Percentiles rank a stretch among this genome's conserved stretches.
Evolutionary conservation across 2,888 invertebrate genomes (phyloP).

Genomic region (Nineta flava): DNA sequence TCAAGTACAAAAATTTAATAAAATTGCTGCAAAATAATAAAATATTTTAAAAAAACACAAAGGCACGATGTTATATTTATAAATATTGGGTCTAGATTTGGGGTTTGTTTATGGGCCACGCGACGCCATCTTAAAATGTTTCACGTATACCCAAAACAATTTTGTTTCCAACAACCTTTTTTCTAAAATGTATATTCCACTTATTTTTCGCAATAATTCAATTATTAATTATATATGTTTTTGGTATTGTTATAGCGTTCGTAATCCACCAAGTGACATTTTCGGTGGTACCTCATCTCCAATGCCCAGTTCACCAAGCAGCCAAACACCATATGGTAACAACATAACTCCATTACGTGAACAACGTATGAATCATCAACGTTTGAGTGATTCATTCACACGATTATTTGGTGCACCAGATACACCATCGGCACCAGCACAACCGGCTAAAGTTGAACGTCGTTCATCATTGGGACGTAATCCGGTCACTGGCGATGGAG

Average conservation of each 20-base stretch:
- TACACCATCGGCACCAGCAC: conserved; percentile 20
- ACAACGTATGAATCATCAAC: neutral
- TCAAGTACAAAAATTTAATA: too few relatives aligned
- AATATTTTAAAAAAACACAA: too few relatives aligned
- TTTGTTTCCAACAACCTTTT: too few relatives aligned
- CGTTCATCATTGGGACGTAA: conserved; percentile 19
- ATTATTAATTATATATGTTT: neutral
- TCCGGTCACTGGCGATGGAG: conserved; percentile 28
- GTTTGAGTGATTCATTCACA: conserved; percentile 25
- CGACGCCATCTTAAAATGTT: too few relatives aligned
- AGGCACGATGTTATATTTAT: too few relatives aligned
- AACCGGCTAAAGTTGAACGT: neutral
- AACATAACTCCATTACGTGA: conserved; percentile 3
- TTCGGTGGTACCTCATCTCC: conserved; percentile 23
- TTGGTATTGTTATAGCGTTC: conserved; percentile 23
- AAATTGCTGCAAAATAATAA: too few relatives aligned
- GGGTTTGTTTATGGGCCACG: too few relatives aligned
- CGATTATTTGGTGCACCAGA: conserved; percentile 24
- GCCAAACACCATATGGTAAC: conserved; percentile 9
- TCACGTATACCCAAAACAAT: too few relatives aligned
- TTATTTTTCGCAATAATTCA: too few relatives aligned
- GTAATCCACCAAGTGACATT: conserved; percentile 27
- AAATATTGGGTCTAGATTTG: too few relatives aligned
- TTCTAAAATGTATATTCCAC: too few relatives aligned
- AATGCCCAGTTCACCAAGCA: conserved; percentile 10